Conservation (phyloP, 2,797 vertebrate species). For the Tokudaia muenninki region DNA sequence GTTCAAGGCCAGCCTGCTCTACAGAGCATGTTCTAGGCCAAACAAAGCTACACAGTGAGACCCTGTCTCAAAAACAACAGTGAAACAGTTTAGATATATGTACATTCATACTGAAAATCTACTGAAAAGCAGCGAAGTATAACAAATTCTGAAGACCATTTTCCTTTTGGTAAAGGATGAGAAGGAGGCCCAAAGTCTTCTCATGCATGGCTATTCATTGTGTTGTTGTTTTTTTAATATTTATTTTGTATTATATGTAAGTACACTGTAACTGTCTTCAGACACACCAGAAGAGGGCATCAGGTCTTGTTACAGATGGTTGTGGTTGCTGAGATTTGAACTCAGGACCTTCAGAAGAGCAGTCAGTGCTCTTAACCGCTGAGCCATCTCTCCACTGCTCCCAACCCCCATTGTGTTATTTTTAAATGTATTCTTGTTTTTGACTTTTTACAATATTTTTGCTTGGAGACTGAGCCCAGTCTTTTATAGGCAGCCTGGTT, state of each 20-base stretch:
- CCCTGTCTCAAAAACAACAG: background rate
- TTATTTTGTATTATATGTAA: too few relatives aligned
- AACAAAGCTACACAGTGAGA: background rate
- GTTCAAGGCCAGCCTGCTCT: background rate
- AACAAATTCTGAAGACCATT: background rate
- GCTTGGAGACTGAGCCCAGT: background rate
- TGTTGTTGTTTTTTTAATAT: background rate
- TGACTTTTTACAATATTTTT: background rate
- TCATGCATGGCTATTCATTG: background rate
- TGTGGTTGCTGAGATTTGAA: too few relatives aligned
- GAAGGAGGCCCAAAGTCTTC: background rate
- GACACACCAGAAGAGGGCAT: too few relatives aligned
- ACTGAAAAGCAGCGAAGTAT: background rate
- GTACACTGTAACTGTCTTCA: too few relatives aligned
- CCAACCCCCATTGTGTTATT: background rate
- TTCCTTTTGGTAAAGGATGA: background rate
- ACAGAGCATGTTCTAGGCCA: background rate
- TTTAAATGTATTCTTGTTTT: background rate
- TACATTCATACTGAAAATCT: background rate
- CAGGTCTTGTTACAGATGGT: too few relatives aligned
- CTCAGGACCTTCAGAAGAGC: too few relatives aligned
- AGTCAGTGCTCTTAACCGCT: too few relatives aligned
- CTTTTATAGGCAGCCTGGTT: background rate
- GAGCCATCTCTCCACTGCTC: too few relatives aligned
- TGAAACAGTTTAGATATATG: background rate